Evolutionary conservation across 2,113 vertebrate species (phyloP), one percentile per base, ranked within the genome.

Genomic region (Sylvilagus bachmani): DNA sequence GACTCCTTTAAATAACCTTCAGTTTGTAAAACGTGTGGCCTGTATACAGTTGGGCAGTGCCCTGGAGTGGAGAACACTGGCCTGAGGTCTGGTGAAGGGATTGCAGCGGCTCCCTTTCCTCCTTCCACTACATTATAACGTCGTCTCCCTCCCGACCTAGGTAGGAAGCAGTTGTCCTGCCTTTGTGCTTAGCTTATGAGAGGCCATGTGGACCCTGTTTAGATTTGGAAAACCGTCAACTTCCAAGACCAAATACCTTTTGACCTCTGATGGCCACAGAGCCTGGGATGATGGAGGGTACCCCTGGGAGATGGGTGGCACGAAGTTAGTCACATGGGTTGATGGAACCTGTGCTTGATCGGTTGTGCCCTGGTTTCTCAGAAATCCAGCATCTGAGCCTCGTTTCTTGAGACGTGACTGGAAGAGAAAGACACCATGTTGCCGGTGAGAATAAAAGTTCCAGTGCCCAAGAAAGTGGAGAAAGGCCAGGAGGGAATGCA

Each of bases 1-100:
- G 21, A 33, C 27, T 94, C 69, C 58, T 80, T 90, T 93, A 95
- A 84, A 73, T 96, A 77, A 70, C n/a, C 25, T 83, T 91, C 53
- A 29, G 83, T 22, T 10, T 36, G 51, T 33, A 49, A 53, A 93
- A 66, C 86, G 27, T 9, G 2, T 58, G 82, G 36, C 36, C 70
- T 86, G 5, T 79, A 3, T 14, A 75, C 11, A 29, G 31, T 8
- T 3, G n/a, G 49, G 70, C 66, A n/a, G 5, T 9, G 4, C 29
- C 6, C 1, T 0, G 16, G 14, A 38, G 12, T 67, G 33, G 70
- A 55, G 51, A 8, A 21, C 19, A 78, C 49, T 24, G 55, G 44
- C 6, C 44, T 71, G 33, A 14, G 44, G 49, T 51, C 73, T 84
- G 29, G 24, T 49, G 62, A 67, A 93, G 51, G 49, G 58, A 36